phyloP scores from a whole-genome alignment of 2,888 invertebrate genomes.

The Electrophaes corylata region DNA sequence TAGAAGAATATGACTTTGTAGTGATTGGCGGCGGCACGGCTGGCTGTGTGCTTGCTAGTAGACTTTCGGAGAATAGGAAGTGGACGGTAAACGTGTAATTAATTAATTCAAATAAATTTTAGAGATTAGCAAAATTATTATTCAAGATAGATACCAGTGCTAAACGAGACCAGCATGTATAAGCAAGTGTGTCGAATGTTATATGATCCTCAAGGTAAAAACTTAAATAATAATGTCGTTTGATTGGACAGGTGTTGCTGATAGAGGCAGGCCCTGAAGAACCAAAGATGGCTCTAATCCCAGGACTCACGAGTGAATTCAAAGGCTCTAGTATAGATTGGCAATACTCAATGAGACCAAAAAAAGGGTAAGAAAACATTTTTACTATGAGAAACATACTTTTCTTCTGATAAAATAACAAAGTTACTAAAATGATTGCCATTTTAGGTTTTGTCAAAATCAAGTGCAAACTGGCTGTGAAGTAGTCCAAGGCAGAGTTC shows the following conservation, averaged over 20 bases:
- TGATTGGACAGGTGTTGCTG: constrained; percentile 57
- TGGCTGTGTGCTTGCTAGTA: constrained; percentile 73
- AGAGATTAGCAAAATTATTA: too few species aligned
- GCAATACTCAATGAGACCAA: constrained; percentile 75
- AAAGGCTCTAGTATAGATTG: constrained; percentile 71
- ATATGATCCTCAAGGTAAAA: not conserved
- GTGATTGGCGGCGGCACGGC: constrained; percentile 76
- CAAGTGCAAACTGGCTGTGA: constrained; percentile 66
- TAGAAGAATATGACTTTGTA: constrained; percentile 67
- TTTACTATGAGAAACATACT: not conserved
- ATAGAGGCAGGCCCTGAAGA: constrained; percentile 74
- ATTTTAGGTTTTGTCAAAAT: constrained; percentile 72
- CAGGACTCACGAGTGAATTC: constrained; percentile 75
- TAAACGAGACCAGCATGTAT: too few species aligned
- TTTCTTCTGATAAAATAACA: not conserved
- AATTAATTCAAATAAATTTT: not conserved
- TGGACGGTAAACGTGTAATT: constrained; percentile 71
- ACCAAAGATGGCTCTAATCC: constrained; percentile 74
- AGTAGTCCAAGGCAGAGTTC: constrained; percentile 71
- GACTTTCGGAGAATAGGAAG: constrained; percentile 72
- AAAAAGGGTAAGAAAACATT: constrained; percentile 60
- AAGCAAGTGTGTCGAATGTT: too few species aligned
- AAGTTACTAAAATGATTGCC: not conserved
- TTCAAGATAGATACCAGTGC: too few species aligned
- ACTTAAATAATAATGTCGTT: not conserved